A percentile compares a stretch with the other conserved stretches of the same genome.
phyloP scores from a whole-genome alignment of 2,797 vertebrate species.

The Masticophis lateralis region DNA sequence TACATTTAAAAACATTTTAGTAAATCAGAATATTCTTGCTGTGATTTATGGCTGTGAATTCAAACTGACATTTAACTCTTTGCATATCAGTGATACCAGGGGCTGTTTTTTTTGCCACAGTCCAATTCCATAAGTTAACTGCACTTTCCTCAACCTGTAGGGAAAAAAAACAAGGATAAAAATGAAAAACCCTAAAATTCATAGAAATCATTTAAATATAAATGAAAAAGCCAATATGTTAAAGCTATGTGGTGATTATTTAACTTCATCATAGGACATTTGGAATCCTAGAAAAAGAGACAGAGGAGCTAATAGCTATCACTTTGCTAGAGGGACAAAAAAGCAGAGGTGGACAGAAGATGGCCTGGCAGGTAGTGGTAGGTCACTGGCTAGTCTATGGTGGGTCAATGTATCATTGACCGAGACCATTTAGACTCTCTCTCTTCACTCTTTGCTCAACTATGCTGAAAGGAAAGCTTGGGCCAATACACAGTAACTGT shows the following conservation, averaged over 20 bases:
- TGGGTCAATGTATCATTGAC: background rate
- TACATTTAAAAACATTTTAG: background rate
- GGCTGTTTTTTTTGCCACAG: constrained; percentile 75
- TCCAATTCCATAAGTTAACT: constrained; percentile 92
- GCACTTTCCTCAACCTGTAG: constrained; percentile 83
- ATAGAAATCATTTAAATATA: background rate
- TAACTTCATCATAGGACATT: background rate
- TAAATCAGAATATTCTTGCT: background rate
- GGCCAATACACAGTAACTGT: background rate
- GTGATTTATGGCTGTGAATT: background rate
- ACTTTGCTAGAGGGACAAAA: background rate
- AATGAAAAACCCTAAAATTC: background rate
- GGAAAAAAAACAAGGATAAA: constrained; percentile 25
- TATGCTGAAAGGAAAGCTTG: background rate
- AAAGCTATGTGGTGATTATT: background rate
- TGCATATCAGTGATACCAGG: constrained; percentile 74
- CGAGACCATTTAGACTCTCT: background rate
- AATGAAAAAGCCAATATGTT: background rate
- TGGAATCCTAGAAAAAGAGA: background rate
- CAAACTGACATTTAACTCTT: constrained; percentile 79
- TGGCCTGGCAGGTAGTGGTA: background rate
- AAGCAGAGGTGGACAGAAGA: background rate
- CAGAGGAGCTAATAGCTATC: background rate
- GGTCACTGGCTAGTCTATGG: background rate
- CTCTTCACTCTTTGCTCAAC: background rate